A percentile compares a stretch with the other conserved stretches of the same genome.
Conservation (phyloP, 1,140 invertebrate genomes). For the Cepaea nemoralis region DNA sequence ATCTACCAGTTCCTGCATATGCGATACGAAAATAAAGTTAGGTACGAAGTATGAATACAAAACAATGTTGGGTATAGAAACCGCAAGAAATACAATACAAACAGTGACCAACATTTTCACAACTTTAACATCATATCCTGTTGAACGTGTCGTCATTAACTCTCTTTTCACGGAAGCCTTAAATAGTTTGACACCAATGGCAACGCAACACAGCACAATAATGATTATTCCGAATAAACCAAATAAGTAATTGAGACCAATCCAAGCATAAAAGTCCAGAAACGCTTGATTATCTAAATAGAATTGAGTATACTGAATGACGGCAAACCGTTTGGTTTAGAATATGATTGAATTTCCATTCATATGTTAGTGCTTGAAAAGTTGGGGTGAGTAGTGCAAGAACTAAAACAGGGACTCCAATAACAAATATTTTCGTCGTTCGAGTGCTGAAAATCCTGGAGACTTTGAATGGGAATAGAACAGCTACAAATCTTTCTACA, state of each 20-base stretch:
- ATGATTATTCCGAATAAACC: neutral
- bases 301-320: neutral
- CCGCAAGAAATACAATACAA: neutral
- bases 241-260: neutral
- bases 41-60: neutral
- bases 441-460: neutral
- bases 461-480: slow-evolving; percentile 2
- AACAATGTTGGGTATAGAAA: neutral
- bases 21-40: neutral
- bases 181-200: neutral
- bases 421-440: neutral
- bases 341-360: neutral
- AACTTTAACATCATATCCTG: slow-evolving; percentile 3
- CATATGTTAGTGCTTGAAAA: neutral
- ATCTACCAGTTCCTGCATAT: neutral
- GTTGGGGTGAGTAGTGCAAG: neutral
- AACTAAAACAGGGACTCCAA: neutral
- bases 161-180: neutral
- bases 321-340: neutral
- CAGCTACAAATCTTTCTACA: slow-evolving; percentile 2
- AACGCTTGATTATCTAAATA: neutral
- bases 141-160: neutral
- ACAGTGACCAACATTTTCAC: slow-evolving; percentile 27
- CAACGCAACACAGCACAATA: neutral
- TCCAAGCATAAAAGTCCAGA: neutral